Conservation (phyloP, 2,797 vertebrate species). For the Pampus argenteus region DNA sequence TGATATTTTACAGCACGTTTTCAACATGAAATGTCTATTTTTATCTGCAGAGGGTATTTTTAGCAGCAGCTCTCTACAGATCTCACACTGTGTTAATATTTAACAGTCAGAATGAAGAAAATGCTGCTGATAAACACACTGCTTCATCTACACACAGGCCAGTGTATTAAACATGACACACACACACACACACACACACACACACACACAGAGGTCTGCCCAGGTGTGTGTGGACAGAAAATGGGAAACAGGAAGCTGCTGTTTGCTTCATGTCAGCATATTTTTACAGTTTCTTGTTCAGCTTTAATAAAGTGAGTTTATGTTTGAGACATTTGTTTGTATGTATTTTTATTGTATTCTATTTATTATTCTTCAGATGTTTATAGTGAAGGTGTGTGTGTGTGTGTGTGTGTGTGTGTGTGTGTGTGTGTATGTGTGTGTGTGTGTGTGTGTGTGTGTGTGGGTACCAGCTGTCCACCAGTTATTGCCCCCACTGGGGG, state of each 20-base stretch:
- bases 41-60: conserved; percentile 61
- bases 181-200: conserved; percentile 43
- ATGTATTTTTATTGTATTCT: not conserved
- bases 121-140: not conserved
- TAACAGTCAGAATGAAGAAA: conserved; percentile 39
- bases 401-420: conserved; percentile 10
- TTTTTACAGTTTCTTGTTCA: conserved; percentile 14
- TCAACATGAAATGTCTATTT: conserved; percentile 54
- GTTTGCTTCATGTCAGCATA: conserved; percentile 5
- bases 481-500: conserved; percentile 86
- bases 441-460: conserved; percentile 27
- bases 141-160: not conserved
- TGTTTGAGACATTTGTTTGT: not conserved
- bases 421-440: conserved; percentile 17
- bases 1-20: conserved; percentile 3
- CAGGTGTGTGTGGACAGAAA: conserved; percentile 9
- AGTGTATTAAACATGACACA: conserved; percentile 66
- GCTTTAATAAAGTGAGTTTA: not conserved
- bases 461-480: conserved; percentile 85
- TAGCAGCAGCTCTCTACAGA: conserved; percentile 43
- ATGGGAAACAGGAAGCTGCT: not conserved
- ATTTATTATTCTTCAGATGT: not conserved
- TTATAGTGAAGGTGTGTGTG: not conserved
- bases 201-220: not conserved
- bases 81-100: conserved; percentile 55